Evolutionary conservation across 2,113 vertebrate genomes (phyloP).

Genomic region (Heterochromis multidens): DNA sequence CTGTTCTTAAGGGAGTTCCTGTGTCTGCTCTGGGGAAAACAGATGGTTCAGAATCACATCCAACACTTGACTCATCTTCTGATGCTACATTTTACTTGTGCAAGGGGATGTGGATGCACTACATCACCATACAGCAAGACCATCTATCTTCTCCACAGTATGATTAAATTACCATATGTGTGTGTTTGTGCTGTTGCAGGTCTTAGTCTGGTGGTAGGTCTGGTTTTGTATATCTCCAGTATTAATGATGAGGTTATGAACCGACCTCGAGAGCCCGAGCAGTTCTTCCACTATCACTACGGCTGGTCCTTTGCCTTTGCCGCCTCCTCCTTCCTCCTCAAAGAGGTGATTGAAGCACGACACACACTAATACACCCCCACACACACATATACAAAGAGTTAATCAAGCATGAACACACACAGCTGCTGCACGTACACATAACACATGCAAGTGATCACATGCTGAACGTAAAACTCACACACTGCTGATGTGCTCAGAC

Average conservation of each 20-base stretch:
- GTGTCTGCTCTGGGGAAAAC: not conserved
- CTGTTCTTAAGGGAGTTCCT: not conserved
- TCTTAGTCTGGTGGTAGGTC: conserved; percentile 86
- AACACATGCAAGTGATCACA: not conserved
- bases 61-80: not conserved
- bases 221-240: conserved; percentile 91
- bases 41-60: not conserved
- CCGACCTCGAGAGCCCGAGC: conserved; percentile 85
- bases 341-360: conserved; percentile 77
- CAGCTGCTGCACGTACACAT: not conserved
- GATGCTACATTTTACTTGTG: not conserved
- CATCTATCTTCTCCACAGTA: not conserved
- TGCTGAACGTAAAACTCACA: rapidly evolving
- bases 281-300: conserved; percentile 89
- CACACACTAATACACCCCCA: not conserved
- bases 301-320: conserved; percentile 93
- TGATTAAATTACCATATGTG: not conserved
- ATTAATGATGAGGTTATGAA: conserved; percentile 96
- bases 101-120: not conserved
- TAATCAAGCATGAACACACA: not conserved
- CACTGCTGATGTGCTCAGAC: not conserved
- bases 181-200: conserved; percentile 64
- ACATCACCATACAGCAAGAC: not conserved
- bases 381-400: not conserved
- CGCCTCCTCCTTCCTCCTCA: conserved; percentile 89